A percentile compares a stretch with the other conserved stretches of the same genome.
Conservation (phyloP, 2,888 invertebrate species). For the Hydrotaea diabolus region DNA sequence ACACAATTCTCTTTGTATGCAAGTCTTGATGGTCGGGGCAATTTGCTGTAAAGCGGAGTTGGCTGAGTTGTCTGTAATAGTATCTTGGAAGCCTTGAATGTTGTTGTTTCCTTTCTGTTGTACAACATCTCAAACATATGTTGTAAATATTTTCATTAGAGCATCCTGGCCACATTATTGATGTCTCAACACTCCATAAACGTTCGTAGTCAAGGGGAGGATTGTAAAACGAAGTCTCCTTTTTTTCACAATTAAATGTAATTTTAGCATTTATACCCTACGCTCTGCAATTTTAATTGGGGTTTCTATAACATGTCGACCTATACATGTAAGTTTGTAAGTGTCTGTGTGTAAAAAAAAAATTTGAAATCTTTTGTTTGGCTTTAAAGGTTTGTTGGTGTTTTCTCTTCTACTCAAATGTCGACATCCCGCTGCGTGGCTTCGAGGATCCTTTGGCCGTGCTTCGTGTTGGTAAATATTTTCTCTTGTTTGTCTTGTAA, state of each 20-base stretch:
- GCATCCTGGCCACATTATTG: not conserved
- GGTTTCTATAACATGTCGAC: not conserved
- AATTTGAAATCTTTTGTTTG: not conserved
- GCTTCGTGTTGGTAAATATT: constrained; percentile 59
- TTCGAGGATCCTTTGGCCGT: not conserved
- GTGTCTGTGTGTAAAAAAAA: not conserved
- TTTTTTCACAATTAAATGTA: constrained; percentile 59
- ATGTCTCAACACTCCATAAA: constrained; percentile 34
- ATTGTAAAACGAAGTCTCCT: constrained; percentile 15
- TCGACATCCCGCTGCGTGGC: constrained; percentile 18
- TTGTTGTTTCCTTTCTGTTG: constrained; percentile 11
- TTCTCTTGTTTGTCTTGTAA: constrained; percentile 48
- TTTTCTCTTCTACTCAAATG: not conserved
- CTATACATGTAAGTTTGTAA: not conserved
- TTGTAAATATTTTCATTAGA: constrained; percentile 49
- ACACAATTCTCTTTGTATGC: not conserved
- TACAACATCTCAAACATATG: constrained; percentile 55
- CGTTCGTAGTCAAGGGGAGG: not conserved
- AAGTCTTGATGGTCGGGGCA: not conserved
- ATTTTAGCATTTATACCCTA: constrained; percentile 50
- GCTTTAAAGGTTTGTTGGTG: not conserved
- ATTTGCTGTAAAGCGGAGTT: not conserved
- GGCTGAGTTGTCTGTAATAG: not conserved
- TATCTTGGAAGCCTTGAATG: constrained; percentile 14
- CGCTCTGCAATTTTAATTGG: constrained; percentile 26